phyloP scores from a whole-genome alignment of 2,888 invertebrate species.

The Allacma fusca region DNA sequence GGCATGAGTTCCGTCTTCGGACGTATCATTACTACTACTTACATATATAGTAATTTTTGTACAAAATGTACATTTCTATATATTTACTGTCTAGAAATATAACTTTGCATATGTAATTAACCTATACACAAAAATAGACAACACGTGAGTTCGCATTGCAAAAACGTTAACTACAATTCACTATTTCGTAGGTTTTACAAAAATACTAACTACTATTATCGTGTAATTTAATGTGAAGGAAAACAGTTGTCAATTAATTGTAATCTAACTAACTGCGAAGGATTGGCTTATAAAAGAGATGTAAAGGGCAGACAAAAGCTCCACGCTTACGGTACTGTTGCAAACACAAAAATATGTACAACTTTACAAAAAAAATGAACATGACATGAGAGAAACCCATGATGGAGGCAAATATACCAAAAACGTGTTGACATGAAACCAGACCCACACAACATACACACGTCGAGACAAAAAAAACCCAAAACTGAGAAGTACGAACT shows the following conservation, averaged over 20 bases:
- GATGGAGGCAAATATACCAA: neutral
- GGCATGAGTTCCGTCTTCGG: neutral
- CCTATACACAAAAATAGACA: neutral
- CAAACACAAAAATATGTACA: neutral
- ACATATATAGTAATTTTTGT: conserved; percentile 17
- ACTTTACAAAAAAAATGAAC: neutral
- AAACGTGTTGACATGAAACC: neutral
- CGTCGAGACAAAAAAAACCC: neutral
- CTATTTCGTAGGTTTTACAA: neutral
- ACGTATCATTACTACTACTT: neutral
- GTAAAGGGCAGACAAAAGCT: neutral
- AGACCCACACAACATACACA: neutral
- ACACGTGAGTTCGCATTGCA: neutral
- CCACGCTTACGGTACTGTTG: neutral
- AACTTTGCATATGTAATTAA: conserved; percentile 18
- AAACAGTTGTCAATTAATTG: neutral
- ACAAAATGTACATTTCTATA: conserved; percentile 24
- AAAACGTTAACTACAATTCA: no score
- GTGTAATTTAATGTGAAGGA: no score
- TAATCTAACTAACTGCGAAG: neutral
- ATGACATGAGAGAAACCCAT: no score
- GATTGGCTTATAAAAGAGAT: neutral
- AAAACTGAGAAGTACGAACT: neutral
- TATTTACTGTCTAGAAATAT: conserved; percentile 26
- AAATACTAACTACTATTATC: neutral